Evolutionary conservation across 2,113 vertebrate genomes (phyloP).

Genomic region (Agelaius phoeniceus): DNA sequence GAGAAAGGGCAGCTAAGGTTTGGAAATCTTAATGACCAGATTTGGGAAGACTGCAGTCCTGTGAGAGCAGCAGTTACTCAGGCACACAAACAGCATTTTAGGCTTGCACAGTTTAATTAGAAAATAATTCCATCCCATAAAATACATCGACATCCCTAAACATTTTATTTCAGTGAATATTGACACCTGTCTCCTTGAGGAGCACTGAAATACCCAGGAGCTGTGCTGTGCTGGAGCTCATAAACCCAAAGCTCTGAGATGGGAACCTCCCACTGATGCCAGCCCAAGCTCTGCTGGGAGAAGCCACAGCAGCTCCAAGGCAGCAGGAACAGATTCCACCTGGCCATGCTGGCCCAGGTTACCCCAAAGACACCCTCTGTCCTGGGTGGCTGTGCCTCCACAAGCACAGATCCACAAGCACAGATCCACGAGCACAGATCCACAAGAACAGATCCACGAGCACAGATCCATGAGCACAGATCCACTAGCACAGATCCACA

Average conservation of each 20-base stretch:
- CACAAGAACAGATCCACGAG: background rate
- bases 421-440: background rate
- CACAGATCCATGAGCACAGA: background rate
- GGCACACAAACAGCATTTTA: background rate
- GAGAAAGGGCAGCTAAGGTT: background rate
- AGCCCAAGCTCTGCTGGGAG: background rate
- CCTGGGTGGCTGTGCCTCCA: background rate
- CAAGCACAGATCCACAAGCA: too few species aligned
- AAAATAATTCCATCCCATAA: background rate
- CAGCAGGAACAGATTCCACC: background rate
- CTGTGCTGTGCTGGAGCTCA: background rate
- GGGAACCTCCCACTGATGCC: background rate
- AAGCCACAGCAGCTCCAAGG: fast-evolving
- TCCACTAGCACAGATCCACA: background rate
- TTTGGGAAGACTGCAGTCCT: background rate
- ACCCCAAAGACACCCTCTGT: background rate
- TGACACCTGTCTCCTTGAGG: background rate
- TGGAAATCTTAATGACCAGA: background rate
- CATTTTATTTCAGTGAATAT: background rate
- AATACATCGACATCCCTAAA: background rate
- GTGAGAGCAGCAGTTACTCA: background rate
- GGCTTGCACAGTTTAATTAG: background rate
- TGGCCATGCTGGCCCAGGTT: background rate
- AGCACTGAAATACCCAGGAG: background rate
- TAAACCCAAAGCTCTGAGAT: background rate